Conservation (phyloP, 2,113 vertebrate species). For the Notiomystis cincta region DNA sequence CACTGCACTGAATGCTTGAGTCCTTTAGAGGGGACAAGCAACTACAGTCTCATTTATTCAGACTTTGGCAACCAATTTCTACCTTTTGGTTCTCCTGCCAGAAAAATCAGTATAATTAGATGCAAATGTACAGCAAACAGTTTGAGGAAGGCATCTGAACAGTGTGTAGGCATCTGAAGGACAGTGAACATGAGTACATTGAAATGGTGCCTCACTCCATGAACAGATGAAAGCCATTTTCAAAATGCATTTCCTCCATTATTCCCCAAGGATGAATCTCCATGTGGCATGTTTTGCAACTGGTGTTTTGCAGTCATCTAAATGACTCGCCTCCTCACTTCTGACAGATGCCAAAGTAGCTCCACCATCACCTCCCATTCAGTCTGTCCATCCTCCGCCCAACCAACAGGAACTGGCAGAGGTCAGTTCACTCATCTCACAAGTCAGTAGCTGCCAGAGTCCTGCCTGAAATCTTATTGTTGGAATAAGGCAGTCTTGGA, state of each 20-base stretch:
- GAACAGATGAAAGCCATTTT: fast-evolving
- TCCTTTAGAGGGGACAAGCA: background rate
- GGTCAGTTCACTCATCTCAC: background rate
- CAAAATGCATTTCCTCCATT: background rate
- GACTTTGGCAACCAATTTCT: background rate
- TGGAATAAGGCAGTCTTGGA: background rate
- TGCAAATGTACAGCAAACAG: background rate
- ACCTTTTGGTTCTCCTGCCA: background rate
- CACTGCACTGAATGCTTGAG: background rate
- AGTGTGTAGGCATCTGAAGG: background rate
- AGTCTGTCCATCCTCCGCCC: background rate
- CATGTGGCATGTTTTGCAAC: background rate
- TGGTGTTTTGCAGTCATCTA: background rate
- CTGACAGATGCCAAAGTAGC: background rate
- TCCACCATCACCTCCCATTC: background rate
- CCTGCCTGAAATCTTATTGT: background rate
- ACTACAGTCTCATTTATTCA: background rate
- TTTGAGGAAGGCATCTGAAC: background rate
- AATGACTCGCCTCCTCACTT: background rate
- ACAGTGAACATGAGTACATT: fast-evolving
- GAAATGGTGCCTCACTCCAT: background rate
- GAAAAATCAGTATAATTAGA: background rate
- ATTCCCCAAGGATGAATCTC: background rate
- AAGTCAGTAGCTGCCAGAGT: background rate
- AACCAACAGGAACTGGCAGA: background rate